These are phyloP conservation scores for Lasioglossum vierecki DNA, from an alignment of 2,888 invertebrate genomes.

Conservation along the genomic window DNA sequence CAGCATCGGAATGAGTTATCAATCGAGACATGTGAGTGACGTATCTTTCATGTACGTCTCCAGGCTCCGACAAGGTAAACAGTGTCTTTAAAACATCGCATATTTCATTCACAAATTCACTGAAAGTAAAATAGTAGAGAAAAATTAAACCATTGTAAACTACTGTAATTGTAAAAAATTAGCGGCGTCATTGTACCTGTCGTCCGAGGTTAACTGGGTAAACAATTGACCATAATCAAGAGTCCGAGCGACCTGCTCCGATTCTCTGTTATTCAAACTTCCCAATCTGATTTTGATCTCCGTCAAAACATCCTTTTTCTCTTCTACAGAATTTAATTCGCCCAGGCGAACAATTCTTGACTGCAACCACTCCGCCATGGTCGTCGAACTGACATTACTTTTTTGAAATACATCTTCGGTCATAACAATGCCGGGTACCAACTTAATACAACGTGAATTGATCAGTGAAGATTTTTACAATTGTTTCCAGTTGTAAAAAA, in stretches of 20 bases:
- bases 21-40: slow-evolving; percentile 70
- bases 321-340: slow-evolving; percentile 68
- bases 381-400: slow-evolving; percentile 37
- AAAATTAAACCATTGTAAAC: background rate
- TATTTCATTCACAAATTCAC: slow-evolving; percentile 71
- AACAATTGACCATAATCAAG: slow-evolving; percentile 73
- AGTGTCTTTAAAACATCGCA: slow-evolving; percentile 74
- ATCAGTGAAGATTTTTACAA: background rate
- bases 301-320: slow-evolving; percentile 70
- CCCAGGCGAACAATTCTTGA: slow-evolving; percentile 68
- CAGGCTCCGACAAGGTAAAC: slow-evolving; percentile 69
- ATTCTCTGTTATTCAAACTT: slow-evolving; percentile 67
- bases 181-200: slow-evolving; percentile 76
- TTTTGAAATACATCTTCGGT: background rate
- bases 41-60: slow-evolving; percentile 73
- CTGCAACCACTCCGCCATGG: slow-evolving; percentile 75
- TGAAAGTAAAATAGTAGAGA: slow-evolving; percentile 58
- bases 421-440: slow-evolving; percentile 16
- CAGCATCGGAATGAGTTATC: slow-evolving; percentile 67
- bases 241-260: slow-evolving; percentile 67
- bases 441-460: background rate
- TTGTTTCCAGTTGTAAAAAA: background rate
- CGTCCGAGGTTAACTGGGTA: slow-evolving; percentile 75
- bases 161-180: slow-evolving; percentile 45
- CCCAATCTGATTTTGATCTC: slow-evolving; percentile 77